Evolutionary conservation across 1,140 invertebrate genomes (phyloP), one percentile per base, ranked within the genome.

Genomic region (Pseudomyrmex flavicornis): DNA sequence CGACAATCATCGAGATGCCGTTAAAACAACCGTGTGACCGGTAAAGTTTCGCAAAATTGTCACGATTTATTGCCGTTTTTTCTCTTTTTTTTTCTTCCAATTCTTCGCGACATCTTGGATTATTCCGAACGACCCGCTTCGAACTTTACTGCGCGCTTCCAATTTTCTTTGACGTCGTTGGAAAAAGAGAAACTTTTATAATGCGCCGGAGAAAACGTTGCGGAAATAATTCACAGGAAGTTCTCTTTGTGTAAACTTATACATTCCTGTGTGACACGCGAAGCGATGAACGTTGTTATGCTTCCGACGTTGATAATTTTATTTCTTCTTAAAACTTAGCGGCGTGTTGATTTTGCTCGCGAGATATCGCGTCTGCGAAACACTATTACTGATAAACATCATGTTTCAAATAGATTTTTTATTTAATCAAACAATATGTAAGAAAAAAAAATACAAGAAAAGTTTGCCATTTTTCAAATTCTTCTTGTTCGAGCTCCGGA

Each of bases 211-310:
- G 1, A 2, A 17, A 63, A 13, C 54, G 46, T 13, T 56, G 5
- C 9, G n/a, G 20, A 54, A 88, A 88, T 90, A 82, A 89, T 88
- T 87, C 62, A 20, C 62, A 63, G 63, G 63, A 83, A 88, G 12
- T 20, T 22, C 9, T 73, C 63, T 74, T 90, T 80, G 84, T 82
- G n/a, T 50, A 65, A 70, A 48, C n/a, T 72, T 63, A n/a, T 76
- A 83, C 86, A 52, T 89, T 83, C 69, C 59, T 35, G 9, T 35
- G 9, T 12, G 50, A 58, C n/a, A 44, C 61, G 15, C 69, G 12
- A 22, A 52, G 13, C 26, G 26, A 54, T 26, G 26, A 20, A 9
- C 48, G n/a, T 52, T 12, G n/a, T 76, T 66, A 66, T 15, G 20
- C 13, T 76, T 54, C 35, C 12, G n/a, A 44, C 35, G n/a, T 44